These are phyloP conservation scores for Hemicrepidius hirtus DNA, from an alignment of 2,888 invertebrate species.

Conservation along the genomic window DNA sequence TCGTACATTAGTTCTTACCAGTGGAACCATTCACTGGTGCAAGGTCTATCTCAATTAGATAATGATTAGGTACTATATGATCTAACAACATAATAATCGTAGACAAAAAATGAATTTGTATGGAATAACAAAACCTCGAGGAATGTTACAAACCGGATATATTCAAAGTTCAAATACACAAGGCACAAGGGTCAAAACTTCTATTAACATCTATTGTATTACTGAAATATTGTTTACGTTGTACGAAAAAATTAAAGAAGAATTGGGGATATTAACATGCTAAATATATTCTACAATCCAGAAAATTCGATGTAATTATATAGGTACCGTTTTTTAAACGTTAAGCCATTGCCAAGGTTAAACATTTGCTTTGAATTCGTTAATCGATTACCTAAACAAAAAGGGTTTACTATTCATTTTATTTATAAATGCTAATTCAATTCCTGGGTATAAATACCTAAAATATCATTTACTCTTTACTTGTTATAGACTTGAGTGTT, in stretches of 20 bases:
- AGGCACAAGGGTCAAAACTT: constrained; percentile 22
- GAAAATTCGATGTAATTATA: too few relatives aligned
- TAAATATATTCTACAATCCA: too few relatives aligned
- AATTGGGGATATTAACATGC: too few relatives aligned
- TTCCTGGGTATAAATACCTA: constrained; percentile 30
- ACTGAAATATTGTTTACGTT: too few relatives aligned
- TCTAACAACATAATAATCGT: too few relatives aligned
- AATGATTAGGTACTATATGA: too few relatives aligned
- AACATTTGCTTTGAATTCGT: constrained; percentile 16
- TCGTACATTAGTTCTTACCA: too few relatives aligned
- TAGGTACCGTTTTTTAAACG: neutral
- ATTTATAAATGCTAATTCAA: constrained; percentile 38
- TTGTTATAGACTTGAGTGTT: neutral
- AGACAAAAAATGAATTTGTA: too few relatives aligned
- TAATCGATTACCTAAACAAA: constrained; percentile 5
- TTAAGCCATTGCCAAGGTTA: constrained; percentile 14
- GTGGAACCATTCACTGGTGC: too few relatives aligned
- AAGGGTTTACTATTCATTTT: constrained; percentile 27
- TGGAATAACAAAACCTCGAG: too few relatives aligned
- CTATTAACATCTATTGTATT: constrained; percentile 3
- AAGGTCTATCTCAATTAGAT: too few relatives aligned
- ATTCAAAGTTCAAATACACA: constrained; percentile 16
- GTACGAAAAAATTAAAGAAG: too few relatives aligned
- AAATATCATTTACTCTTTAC: neutral
- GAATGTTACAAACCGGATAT: neutral